These are phyloP conservation scores for Campylorhamphus procurvoides DNA, from an alignment of 2,113 vertebrate species.

Conservation along the genomic window DNA sequence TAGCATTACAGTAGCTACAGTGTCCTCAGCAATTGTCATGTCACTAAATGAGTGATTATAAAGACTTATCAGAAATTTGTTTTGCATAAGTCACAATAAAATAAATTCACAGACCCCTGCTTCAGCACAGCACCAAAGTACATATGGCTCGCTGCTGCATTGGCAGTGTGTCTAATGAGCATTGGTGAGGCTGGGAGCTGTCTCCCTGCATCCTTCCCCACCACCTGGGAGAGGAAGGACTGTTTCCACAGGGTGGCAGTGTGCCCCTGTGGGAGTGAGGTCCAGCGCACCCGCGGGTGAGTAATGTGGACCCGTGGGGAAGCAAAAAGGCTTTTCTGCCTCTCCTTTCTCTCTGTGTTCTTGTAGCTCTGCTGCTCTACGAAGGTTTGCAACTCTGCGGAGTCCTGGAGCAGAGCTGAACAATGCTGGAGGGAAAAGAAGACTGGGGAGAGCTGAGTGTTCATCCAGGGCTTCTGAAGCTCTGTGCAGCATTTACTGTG, in stretches of 20 bases:
- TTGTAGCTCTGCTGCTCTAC: fast-evolving
- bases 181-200: fast-evolving
- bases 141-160: not conserved
- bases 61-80: not conserved
- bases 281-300: not conserved
- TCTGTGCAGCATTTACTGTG: not conserved
- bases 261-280: not conserved
- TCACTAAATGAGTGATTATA: not conserved
- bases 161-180: not conserved
- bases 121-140: not conserved
- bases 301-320: not conserved
- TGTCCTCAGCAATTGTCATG: not conserved
- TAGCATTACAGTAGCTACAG: not conserved
- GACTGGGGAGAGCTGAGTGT: fast-evolving
- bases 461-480: not conserved
- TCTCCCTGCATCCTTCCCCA: fast-evolving
- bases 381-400: not conserved
- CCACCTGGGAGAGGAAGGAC: not conserved
- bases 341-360: fast-evolving
- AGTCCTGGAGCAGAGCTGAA: not conserved
- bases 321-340: not conserved
- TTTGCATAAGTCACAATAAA: conserved; percentile 10
- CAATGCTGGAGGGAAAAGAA: not conserved
- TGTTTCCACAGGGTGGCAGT: conserved; percentile 53
- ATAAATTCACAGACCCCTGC: not conserved